Percentiles rank a stretch among this genome's conserved stretches.
Evolutionary conservation across 2,797 vertebrate genomes (phyloP).

Genomic region (Aplochiton taeniatus): DNA sequence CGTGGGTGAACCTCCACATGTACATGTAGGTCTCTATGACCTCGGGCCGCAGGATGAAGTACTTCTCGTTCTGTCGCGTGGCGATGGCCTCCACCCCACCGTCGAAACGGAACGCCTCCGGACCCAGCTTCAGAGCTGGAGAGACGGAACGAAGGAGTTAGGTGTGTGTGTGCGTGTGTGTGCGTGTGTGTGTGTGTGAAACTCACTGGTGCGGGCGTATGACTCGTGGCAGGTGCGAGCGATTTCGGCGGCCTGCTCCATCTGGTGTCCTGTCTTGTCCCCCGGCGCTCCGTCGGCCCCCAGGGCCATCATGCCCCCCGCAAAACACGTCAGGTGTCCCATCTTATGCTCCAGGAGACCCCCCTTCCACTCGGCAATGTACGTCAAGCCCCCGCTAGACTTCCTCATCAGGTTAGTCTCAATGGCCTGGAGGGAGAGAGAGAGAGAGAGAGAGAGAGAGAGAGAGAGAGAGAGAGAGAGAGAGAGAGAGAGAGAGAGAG

Average conservation of each 20-base stretch:
- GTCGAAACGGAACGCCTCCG: constrained; percentile 95
- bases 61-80: constrained; percentile 97
- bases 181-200: constrained; percentile 4
- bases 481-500: constrained; percentile 1
- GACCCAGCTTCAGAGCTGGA: constrained; percentile 90
- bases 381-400: constrained; percentile 88
- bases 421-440: constrained; percentile 81
- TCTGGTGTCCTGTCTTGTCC: constrained; percentile 88
- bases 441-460: background rate
- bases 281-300: constrained; percentile 87
- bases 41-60: constrained; percentile 96
- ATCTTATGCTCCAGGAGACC: constrained; percentile 97
- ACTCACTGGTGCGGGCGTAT: constrained; percentile 89
- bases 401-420: constrained; percentile 93
- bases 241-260: constrained; percentile 94
- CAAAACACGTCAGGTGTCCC: constrained; percentile 97
- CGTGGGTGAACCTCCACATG: constrained; percentile 97
- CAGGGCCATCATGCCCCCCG: constrained; percentile 96
- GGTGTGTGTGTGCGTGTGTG: background rate
- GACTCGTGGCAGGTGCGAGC: constrained; percentile 94
- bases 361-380: constrained; percentile 98
- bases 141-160: constrained; percentile 3
- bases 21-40: constrained; percentile 99
- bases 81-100: constrained; percentile 97
- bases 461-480: constrained; percentile 10